phyloP scores from a whole-genome alignment of 2,888 invertebrate species.

The Coelinius sp. region DNA sequence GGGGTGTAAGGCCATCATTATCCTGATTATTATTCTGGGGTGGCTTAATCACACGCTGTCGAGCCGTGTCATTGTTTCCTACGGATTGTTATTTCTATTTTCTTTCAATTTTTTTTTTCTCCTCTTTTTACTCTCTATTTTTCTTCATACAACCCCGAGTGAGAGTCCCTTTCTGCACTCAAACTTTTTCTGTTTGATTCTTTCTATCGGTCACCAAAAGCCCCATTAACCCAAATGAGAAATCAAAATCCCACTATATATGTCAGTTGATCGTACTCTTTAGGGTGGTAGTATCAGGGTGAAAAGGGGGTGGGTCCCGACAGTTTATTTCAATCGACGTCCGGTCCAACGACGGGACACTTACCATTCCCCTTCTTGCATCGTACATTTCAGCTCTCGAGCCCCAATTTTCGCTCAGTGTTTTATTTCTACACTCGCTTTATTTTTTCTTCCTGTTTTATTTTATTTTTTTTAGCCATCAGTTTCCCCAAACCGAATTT shows the following conservation, averaged over 20 bases:
- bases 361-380: not conserved
- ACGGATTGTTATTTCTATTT: slow-evolving; percentile 55
- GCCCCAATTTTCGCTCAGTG: not conserved
- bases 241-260: slow-evolving; percentile 26
- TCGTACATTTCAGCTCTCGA: slow-evolving; percentile 1
- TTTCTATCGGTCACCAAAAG: slow-evolving; percentile 17
- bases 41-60: slow-evolving; percentile 66
- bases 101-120: slow-evolving; percentile 20
- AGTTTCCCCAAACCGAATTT: slow-evolving; percentile 32
- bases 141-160: not conserved
- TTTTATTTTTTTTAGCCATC: not conserved
- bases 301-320: slow-evolving; percentile 10
- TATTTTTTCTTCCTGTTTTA: not conserved
- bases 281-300: not conserved
- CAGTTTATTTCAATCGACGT: slow-evolving; percentile 27
- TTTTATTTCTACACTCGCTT: not conserved
- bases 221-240: slow-evolving; percentile 31
- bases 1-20: slow-evolving; percentile 67
- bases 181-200: slow-evolving; percentile 21
- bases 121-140: slow-evolving; percentile 10
- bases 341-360: slow-evolving; percentile 14
- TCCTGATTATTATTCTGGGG: slow-evolving; percentile 66
- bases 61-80: slow-evolving; percentile 64
- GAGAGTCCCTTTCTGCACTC: not conserved
- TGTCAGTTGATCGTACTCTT: not conserved